Evolutionary conservation across 2,888 invertebrate genomes (phyloP).

Genomic region (Iselma pallidipennis): DNA sequence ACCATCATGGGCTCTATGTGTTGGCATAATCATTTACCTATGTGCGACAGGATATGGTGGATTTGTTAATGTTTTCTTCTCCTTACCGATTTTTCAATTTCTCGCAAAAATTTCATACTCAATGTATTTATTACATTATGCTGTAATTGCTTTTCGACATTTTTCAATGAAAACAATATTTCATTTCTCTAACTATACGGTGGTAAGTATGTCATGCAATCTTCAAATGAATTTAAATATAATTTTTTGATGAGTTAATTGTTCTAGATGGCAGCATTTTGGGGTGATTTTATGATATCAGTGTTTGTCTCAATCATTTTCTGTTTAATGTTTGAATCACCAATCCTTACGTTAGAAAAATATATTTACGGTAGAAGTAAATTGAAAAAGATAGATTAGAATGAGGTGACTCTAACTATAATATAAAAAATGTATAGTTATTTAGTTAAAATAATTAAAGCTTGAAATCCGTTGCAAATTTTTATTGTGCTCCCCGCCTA

Average conservation of each 20-base stretch:
- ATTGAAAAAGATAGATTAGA: no score
- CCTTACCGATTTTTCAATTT: constrained; percentile 57
- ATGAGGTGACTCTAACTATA: no score
- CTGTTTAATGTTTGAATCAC: constrained; percentile 20
- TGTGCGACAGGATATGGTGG: constrained; percentile 4
- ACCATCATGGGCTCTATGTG: not conserved
- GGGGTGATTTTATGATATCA: constrained; percentile 23
- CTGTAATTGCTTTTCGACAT: constrained; percentile 36
- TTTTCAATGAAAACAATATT: not conserved
- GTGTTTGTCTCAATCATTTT: constrained; percentile 7
- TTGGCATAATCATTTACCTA: not conserved
- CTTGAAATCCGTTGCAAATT: no score
- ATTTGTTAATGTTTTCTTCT: constrained; percentile 50
- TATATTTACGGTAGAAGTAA: not conserved
- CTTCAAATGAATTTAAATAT: not conserved
- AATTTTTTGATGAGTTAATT: not conserved
- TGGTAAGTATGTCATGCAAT: not conserved
- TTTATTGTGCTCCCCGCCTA: no score
- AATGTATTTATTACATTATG: constrained; percentile 58
- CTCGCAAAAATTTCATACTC: constrained; percentile 59
- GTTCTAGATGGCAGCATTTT: constrained; percentile 15
- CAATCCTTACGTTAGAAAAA: constrained; percentile 19
- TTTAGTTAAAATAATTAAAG: no score
- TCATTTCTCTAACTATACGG: not conserved
- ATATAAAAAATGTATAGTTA: no score